Evolutionary conservation across 2,888 invertebrate species (phyloP), one percentile per base, ranked within the genome.

Genomic region (Heteropelma amictum): DNA sequence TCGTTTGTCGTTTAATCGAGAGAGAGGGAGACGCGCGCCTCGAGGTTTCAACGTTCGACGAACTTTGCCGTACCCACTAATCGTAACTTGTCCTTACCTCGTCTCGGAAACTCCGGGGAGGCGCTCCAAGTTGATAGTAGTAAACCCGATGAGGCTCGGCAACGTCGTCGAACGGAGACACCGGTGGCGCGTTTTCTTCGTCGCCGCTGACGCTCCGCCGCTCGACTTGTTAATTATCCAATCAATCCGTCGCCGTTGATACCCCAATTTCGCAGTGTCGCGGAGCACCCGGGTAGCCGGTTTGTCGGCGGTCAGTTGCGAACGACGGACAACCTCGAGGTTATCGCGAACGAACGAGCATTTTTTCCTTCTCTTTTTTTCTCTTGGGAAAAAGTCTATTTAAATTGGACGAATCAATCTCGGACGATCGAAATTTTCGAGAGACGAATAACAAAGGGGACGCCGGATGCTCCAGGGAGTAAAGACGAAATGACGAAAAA

Each of bases 231-330:
- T 75, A 75, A 75, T 75, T 71, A 75, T 67, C 75, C 63, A 75
- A 75, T 75, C 75, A 75, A 75, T 75, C 71, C 75, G 75, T 75
- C 75, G 71, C 71, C 56, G 61, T 71, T 71, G 65, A 75, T 75
- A 61, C 70, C 28, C 49, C 17, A n/a, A n/a, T n/a, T n/a, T n/a
- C n/a, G n/a, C n/a, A n/a, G n/a, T n/a, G n/a, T n/a, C n/a, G n/a
- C n/a, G n/a, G n/a, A n/a, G n/a, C n/a, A 19, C 19, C n/a, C 19
- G 4, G 45, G 19, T 8, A 21, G 3, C 1, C n/a, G n/a, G n/a
- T n/a, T n/a, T n/a, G n/a, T n/a, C n/a, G n/a, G n/a, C n/a, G n/a
- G n/a, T n/a, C n/a, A n/a, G n/a, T n/a, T n/a, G n/a, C n/a, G n/a
- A n/a, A n/a, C n/a, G n/a, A n/a, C n/a, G n/a, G n/a, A n/a, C n/a